Base-by-base conservation (phyloP, 2,888 invertebrate species). In the Mythimna pallens region DNA sequence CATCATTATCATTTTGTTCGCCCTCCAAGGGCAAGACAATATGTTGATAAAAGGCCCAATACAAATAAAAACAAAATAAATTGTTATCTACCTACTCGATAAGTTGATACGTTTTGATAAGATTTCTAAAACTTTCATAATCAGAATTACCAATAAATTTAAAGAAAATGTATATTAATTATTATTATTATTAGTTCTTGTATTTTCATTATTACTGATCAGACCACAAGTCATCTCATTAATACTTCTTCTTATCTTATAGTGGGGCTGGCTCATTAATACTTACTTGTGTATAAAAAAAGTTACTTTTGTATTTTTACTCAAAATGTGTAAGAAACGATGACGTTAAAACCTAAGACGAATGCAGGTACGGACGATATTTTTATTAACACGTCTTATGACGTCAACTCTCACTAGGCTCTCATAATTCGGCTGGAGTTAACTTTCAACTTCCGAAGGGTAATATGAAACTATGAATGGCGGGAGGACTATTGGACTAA, bases 341-440 rank as follows among this genome's bases (percentile, higher is more conserved):
- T 59, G 34, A 52, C 52, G 20, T 58, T 12, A 65, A 36, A 63
- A 22, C 34, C 7, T 43, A 36, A 78, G 70, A 78, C 54, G 30
- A n/a, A 62, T 55, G 58, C 12, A 30, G 34, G 43, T 57, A 50
- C 9, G 12, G 5, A 47, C 70, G 62, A 50, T 65, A 76, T 77
- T 84, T 80, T 76, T 86, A 79, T 69, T 80, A 78, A 70, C 58
- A 73, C 78, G 84, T 93, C 89, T 89, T 84, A 89, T 93, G 94
- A 94, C 94, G 94, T 94, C 93, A 93, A 87, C 80, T 92, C 88
- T 52, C 66, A 95, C 94, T 80, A 93, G 93, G 95, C 65, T 80
- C 67, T 65, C 93, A 95, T 91, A 83, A 87, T 59, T 54, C 14
- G 7, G 17, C 34, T 80, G 84, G 89, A 90, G 89, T 64, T n/a